Evolutionary conservation across 1,140 invertebrate species (phyloP).

Genomic region (roundworm (Caenorhabditis elegans)): DNA sequence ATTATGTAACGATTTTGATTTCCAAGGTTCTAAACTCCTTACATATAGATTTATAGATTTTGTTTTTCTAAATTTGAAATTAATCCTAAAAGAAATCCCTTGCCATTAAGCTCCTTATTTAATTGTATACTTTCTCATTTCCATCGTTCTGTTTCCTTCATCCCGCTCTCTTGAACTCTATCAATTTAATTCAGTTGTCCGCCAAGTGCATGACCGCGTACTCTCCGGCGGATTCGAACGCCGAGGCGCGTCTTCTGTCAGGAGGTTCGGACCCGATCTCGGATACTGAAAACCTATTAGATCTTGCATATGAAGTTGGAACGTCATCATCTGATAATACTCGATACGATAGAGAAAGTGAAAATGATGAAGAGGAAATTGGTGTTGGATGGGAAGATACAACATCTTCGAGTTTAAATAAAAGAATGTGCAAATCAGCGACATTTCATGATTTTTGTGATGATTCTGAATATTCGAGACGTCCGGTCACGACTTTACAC

Average conservation of each 20-base stretch:
- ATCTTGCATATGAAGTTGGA: slow-evolving; percentile 29
- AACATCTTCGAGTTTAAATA: neutral
- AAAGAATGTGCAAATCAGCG: slow-evolving; percentile 57
- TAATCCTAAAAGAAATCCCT: too few species aligned
- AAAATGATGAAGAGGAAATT: slow-evolving; percentile 26
- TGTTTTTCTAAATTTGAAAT: neutral
- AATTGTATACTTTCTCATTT: neutral
- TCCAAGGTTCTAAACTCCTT: too few species aligned
- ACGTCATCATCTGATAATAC: slow-evolving; percentile 34
- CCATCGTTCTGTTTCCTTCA: neutral
- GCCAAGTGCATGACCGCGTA: slow-evolving; percentile 1
- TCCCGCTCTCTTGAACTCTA: neutral
- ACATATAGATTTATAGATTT: too few species aligned
- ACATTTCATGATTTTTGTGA: slow-evolving; percentile 63
- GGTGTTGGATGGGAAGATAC: neutral
- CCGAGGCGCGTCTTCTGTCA: slow-evolving; percentile 6
- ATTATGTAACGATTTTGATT: too few species aligned
- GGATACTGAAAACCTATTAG: slow-evolving; percentile 20
- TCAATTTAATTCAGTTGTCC: neutral
- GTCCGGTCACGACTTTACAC: neutral
- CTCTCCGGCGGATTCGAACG: slow-evolving; percentile 13
- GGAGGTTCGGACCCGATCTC: neutral
- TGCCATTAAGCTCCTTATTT: too few species aligned
- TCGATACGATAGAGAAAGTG: slow-evolving; percentile 16
- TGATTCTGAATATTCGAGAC: slow-evolving; percentile 26